A percentile compares a stretch with the other conserved stretches of the same genome.
phyloP scores from a whole-genome alignment of 2,113 vertebrate species.

The Rhadina sibilatrix region DNA sequence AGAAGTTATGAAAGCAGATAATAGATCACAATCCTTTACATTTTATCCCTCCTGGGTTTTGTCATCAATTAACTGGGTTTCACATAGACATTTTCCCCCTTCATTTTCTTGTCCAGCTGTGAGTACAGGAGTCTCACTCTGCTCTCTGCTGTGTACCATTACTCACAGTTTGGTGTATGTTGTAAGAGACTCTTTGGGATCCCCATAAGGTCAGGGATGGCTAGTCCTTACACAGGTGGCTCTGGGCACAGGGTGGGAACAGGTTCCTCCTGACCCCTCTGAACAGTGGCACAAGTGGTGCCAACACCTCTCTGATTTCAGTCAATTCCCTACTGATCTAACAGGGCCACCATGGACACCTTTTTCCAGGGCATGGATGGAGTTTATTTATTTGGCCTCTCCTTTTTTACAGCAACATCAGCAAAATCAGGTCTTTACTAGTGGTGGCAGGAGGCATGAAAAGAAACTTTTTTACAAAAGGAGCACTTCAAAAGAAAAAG shows the following conservation, averaged over 20 bases:
- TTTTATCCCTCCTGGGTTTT: neutral
- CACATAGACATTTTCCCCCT: neutral
- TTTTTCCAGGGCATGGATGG: neutral
- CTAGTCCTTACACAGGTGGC: neutral
- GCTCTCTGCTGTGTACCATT: neutral
- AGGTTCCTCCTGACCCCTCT: neutral
- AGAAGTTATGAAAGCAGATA: neutral
- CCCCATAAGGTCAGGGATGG: neutral
- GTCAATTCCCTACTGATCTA: neutral
- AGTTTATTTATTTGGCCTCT: neutral
- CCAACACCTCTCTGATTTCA: neutral
- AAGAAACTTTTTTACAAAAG: neutral
- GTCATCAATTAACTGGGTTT: neutral
- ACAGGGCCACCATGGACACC: neutral
- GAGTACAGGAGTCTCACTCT: neutral
- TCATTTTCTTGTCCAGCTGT: neutral
- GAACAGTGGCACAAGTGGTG: no score
- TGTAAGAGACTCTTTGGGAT: neutral
- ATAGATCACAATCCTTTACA: neutral
- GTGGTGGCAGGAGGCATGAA: neutral
- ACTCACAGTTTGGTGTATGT: rapidly evolving
- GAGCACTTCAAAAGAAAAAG: neutral
- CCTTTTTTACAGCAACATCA: neutral
- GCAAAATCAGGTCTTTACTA: neutral
- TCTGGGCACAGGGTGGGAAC: neutral